These are phyloP conservation scores for Halocaridina rubra DNA, from an alignment of 2,888 invertebrate genomes.

Conservation along the genomic window DNA sequence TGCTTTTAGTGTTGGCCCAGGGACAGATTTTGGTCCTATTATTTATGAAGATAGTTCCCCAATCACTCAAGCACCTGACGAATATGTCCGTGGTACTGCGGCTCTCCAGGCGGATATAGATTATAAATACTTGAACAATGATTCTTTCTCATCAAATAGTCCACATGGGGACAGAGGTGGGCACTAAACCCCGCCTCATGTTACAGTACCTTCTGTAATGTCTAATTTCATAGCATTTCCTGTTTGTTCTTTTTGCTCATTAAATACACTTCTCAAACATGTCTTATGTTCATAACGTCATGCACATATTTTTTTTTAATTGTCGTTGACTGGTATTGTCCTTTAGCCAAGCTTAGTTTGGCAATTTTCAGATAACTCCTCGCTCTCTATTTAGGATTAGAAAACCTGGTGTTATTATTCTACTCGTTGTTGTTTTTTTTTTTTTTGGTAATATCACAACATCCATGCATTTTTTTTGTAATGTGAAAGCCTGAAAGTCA, in stretches of 20 bases:
- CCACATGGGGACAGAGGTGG: constrained; percentile 27
- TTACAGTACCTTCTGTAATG: no score
- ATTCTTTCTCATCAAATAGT: background rate
- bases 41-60: background rate
- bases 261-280: background rate
- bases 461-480: background rate
- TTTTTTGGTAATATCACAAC: background rate
- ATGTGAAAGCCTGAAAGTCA: background rate
- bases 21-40: background rate
- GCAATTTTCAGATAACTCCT: background rate
- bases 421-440: background rate
- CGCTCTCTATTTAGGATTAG: no score
- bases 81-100: background rate
- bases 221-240: background rate
- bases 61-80: background rate
- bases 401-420: no score
- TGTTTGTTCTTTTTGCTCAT: background rate
- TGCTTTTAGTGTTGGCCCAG: background rate
- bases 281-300: background rate
- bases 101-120: constrained; percentile 7
- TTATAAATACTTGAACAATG: constrained; percentile 15
- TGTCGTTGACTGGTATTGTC: background rate
- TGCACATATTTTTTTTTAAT: background rate
- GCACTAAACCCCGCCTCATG: no score
- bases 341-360: background rate